Percentiles rank a stretch among this genome's conserved stretches.
phyloP scores from a whole-genome alignment of 2,888 invertebrate genomes.

The Mesorhabditis sp. region DNA sequence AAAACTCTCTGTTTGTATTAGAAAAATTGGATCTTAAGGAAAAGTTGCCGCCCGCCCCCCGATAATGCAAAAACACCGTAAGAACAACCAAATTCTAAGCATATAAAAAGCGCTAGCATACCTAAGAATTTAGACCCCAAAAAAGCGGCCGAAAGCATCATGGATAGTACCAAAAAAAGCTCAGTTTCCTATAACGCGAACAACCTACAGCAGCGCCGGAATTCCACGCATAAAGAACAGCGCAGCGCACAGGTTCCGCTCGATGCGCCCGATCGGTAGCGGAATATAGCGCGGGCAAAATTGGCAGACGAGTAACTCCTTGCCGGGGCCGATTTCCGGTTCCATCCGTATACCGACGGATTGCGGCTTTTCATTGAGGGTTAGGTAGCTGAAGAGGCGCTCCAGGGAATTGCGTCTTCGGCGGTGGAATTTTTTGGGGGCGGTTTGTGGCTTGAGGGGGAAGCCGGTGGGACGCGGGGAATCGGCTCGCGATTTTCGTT shows the following conservation, averaged over 20 bases:
- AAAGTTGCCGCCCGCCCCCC: no score
- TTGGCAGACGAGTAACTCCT: neutral
- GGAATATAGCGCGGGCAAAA: neutral
- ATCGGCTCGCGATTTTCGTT: neutral
- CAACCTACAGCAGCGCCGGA: neutral
- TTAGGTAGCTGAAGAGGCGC: no score
- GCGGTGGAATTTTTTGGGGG: neutral
- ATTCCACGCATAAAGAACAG: neutral
- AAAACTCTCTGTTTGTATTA: no score
- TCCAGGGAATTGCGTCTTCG: no score
- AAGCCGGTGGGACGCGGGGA: neutral
- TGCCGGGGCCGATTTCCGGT: neutral
- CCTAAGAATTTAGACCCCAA: no score
- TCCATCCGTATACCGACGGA: neutral
- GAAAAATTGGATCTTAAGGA: no score
- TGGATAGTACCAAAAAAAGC: no score
- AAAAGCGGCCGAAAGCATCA: no score
- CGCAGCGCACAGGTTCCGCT: neutral
- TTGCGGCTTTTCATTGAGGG: neutral
- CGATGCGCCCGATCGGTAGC: neutral
- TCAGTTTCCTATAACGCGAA: neutral
- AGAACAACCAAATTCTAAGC: no score
- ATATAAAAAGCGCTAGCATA: no score
- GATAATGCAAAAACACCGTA: no score
- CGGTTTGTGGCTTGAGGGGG: neutral